Conservation (phyloP, 2,113 vertebrate genomes). For the Notarius lentiginosus region DNA sequence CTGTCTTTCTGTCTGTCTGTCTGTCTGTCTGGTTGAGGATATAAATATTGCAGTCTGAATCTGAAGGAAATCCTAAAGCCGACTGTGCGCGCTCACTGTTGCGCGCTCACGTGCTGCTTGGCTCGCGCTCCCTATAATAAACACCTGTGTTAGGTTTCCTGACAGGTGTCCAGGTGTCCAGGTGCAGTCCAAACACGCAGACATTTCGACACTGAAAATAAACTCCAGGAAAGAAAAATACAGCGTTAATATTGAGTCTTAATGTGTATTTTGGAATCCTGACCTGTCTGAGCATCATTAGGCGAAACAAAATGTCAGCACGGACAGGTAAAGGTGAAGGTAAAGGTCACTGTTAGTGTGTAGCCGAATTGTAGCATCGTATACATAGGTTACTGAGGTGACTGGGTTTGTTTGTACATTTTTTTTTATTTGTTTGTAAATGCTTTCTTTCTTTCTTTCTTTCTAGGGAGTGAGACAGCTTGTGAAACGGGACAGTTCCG, state of each 20-base stretch:
- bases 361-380: not conserved
- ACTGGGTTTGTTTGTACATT: not conserved
- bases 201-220: not conserved
- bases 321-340: not conserved
- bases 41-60: not conserved
- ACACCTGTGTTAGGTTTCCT: too few species aligned
- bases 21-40: too few species aligned
- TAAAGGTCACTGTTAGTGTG: not conserved
- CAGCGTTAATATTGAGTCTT: too few species aligned
- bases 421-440: not conserved
- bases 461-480: conserved; percentile 75
- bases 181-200: too few species aligned
- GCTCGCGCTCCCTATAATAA: not conserved
- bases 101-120: not conserved
- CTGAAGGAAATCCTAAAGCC: not conserved
- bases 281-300: not conserved
- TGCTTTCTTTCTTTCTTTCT: conserved; percentile 22
- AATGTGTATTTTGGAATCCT: not conserved
- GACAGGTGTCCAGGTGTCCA: not conserved
- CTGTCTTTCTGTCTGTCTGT: too few species aligned
- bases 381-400: too few species aligned
- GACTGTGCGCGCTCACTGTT: not conserved
- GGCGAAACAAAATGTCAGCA: not conserved
- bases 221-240: not conserved
- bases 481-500: conserved; percentile 90